Evolutionary conservation across 2,113 vertebrate species (phyloP).

Genomic region (Crotophaga sulcirostris): DNA sequence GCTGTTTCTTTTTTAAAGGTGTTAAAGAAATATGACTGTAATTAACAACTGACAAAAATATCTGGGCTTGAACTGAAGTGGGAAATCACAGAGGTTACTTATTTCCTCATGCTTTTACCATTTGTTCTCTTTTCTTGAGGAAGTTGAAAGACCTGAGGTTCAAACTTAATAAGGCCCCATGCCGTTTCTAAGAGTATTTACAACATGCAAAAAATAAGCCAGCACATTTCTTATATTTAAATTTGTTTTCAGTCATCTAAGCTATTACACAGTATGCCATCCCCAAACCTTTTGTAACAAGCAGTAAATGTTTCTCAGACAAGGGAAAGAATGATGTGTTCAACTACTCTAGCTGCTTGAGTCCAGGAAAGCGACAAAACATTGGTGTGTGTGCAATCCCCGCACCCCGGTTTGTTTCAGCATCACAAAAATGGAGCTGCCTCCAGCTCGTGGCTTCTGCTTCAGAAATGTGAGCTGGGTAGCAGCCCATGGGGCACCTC

Average conservation of each 20-base stretch:
- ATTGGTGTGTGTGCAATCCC: slow-evolving; percentile 54
- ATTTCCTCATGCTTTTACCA: slow-evolving; percentile 90
- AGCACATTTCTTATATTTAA: slow-evolving; percentile 78
- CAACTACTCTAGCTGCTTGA: slow-evolving; percentile 69
- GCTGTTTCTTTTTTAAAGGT: slow-evolving; percentile 86
- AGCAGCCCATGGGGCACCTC: slow-evolving; percentile 35
- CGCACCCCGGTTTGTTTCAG: neutral
- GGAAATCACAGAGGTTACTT: slow-evolving; percentile 89
- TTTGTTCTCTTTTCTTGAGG: slow-evolving; percentile 84
- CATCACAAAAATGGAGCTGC: slow-evolving; percentile 16
- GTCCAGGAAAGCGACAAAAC: slow-evolving; percentile 70
- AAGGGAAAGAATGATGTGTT: slow-evolving; percentile 73
- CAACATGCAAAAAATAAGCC: slow-evolving; percentile 76
- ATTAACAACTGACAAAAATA: slow-evolving; percentile 99
- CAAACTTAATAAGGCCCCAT: slow-evolving; percentile 83
- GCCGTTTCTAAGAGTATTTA: slow-evolving; percentile 81
- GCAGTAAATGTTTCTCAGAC: slow-evolving; percentile 74
- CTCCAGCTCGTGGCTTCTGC: neutral
- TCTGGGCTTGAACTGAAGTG: slow-evolving; percentile 91
- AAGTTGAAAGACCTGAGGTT: slow-evolving; percentile 81
- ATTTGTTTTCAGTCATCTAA: slow-evolving; percentile 83
- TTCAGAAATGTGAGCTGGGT: neutral
- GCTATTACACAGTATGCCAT: slow-evolving; percentile 78
- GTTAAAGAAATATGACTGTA: slow-evolving; percentile 91
- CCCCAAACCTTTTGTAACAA: slow-evolving; percentile 76